These are phyloP conservation scores for Parazoanthus swiftii DNA, from an alignment of 92 coral and sea anemone genomes.

Conservation along the genomic window DNA sequence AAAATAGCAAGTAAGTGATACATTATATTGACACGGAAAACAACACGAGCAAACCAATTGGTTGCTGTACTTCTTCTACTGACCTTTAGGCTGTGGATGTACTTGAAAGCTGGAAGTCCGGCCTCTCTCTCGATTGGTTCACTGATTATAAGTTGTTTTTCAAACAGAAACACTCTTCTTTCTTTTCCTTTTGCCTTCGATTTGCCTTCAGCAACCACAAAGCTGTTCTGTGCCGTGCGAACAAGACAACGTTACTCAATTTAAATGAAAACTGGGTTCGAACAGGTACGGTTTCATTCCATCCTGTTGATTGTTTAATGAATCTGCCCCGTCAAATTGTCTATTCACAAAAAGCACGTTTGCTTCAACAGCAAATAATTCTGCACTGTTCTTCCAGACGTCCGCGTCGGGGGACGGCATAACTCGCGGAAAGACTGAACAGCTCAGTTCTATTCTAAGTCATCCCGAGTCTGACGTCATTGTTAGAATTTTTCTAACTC, in stretches of 20 bases:
- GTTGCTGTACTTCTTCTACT: not conserved
- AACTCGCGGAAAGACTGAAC: no score
- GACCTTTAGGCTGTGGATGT: constrained; percentile 73
- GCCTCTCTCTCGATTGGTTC: constrained; percentile 77
- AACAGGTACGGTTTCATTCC: not conserved
- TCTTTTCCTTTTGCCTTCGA: constrained; percentile 79
- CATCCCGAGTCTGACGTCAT: no score
- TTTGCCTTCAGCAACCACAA: constrained; percentile 80
- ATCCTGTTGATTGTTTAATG: not conserved
- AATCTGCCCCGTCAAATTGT: not conserved
- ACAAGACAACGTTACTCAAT: not conserved
- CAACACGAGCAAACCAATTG: no score
- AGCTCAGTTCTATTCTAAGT: no score
- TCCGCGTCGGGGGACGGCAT: no score
- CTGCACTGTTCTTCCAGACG: no score
- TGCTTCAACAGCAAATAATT: no score
- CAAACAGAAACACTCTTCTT: constrained; percentile 79
- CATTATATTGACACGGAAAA: no score
- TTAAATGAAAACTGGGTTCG: not conserved
- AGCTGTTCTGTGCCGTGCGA: constrained; percentile 56
- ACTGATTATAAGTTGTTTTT: constrained; percentile 62
- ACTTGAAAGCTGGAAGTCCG: constrained; percentile 69
- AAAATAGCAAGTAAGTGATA: no score
- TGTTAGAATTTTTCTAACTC: no score
- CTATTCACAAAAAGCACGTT: not conserved